Percentiles rank a stretch among this genome's conserved stretches.
phyloP scores from a whole-genome alignment of 1,140 invertebrate species.

The Brachionus koreanus region DNA sequence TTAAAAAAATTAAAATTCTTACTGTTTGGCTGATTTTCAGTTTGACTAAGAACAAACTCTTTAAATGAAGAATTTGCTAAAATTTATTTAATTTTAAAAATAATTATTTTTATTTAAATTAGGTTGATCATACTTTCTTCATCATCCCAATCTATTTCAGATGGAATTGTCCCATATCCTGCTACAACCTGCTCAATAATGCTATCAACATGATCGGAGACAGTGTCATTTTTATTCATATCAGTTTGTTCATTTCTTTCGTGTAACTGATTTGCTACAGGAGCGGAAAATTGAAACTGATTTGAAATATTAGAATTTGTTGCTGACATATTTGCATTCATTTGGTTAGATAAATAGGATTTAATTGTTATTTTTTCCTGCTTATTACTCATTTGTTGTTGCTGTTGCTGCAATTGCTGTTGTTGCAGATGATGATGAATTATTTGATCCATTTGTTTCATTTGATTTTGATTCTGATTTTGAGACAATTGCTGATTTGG shows the following conservation, averaged over 20 bases:
- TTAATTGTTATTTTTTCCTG: slow-evolving; percentile 25
- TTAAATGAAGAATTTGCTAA: background rate
- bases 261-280: background rate
- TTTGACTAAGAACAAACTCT: background rate
- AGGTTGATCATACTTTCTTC: background rate
- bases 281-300: background rate
- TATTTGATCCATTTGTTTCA: slow-evolving; percentile 26
- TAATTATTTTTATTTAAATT: background rate
- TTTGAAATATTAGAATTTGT: background rate
- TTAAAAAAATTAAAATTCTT: background rate
- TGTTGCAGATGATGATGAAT: slow-evolving; percentile 44
- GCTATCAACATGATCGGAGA: slow-evolving; percentile 18
- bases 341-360: background rate
- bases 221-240: background rate
- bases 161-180: background rate
- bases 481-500: background rate
- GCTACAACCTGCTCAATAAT: slow-evolving; percentile 1
- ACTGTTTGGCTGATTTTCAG: slow-evolving; percentile 8
- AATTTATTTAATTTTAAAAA: background rate
- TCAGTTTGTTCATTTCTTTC: background rate
- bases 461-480: slow-evolving; percentile 12
- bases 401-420: slow-evolving; percentile 45
- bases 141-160: background rate
- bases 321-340: background rate
- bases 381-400: slow-evolving; percentile 8